Base-by-base conservation (phyloP, 2,888 invertebrate genomes). In the Ceramica pisi region DNA sequence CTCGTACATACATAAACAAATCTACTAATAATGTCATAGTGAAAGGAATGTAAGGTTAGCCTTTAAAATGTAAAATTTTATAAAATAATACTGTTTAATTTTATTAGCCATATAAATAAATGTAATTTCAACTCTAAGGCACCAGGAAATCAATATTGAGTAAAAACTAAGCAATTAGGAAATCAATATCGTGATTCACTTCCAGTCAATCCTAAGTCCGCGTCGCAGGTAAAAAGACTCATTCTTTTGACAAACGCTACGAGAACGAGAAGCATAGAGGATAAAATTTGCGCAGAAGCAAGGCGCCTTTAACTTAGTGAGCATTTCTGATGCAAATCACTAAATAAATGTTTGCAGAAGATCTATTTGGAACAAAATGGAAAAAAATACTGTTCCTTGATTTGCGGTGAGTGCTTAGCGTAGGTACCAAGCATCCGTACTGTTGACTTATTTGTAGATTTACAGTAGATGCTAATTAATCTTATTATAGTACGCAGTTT, bases 201-300 rank as follows among this genome's bases (percentile, higher is more conserved):
- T 84, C 83, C 46, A 85, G 80, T 71, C 10, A 3, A 0, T 12
- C 2, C 9, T 55, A 67, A 57, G 55, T 67, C 65, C 48, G 31
- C 19, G 65, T 67, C 23, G 50, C 76, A 82, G 85, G 89, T 87
- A 90, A 91, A 93, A 92, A 90, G 86, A 91, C 90, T 91, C 89
- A 90, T 93, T 93, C 92, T 92, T 92, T 92, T 93, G 92, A 93
- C 90, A 92, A 93, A 92, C 90, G 90, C 89, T 84, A 80, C 83
- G 82, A 78, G 86, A 78, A 84, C 83, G 84, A 85, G 84, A 80
- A 85, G 73, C 88, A 84, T 75, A 75, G 86, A 86, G 92, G 91
- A 92, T 90, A 93, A 93, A 93, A 94, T 94, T 92, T 92, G 91
- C 88, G 88, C 89, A 82, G 86, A 90, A 88, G 90, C 88, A 81